Evolutionary conservation across 1,140 invertebrate species (phyloP).

Genomic region (Hesperophylax magnus): DNA sequence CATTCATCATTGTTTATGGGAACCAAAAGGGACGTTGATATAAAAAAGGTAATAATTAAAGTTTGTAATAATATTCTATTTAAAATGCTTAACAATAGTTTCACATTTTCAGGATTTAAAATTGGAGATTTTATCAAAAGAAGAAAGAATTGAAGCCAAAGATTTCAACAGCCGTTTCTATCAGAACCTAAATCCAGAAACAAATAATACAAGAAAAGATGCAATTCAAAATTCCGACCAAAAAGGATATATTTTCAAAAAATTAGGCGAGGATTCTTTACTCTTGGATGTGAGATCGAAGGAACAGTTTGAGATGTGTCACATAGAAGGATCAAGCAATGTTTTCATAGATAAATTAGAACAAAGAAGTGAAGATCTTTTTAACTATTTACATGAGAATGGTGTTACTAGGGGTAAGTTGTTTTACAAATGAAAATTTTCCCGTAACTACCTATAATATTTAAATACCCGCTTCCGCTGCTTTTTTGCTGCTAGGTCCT

Average conservation of each 20-base stretch:
- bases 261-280: slow-evolving; percentile 8
- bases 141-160: slow-evolving; percentile 44
- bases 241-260: not conserved
- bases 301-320: slow-evolving; percentile 52
- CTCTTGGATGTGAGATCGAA: slow-evolving; percentile 50
- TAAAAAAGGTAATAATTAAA: not conserved
- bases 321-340: slow-evolving; percentile 46
- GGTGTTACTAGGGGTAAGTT: slow-evolving; percentile 44
- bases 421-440: too few species aligned
- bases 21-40: not conserved
- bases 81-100: not conserved
- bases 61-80: not conserved
- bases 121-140: slow-evolving; percentile 38
- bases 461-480: too few species aligned
- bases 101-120: slow-evolving; percentile 51
- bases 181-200: slow-evolving; percentile 1
- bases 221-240: not conserved
- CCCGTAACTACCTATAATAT: too few species aligned
- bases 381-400: slow-evolving; percentile 34
- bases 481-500: too few species aligned
- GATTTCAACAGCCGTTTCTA: slow-evolving; percentile 36
- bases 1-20: too few species aligned
- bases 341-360: slow-evolving; percentile 39
- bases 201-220: not conserved
- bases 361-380: slow-evolving; percentile 23